Percentiles rank a stretch among this genome's conserved stretches.
These are phyloP conservation scores for Mormoops blainvillei DNA, from an alignment of 2,113 vertebrate genomes.

Conservation along the genomic window DNA sequence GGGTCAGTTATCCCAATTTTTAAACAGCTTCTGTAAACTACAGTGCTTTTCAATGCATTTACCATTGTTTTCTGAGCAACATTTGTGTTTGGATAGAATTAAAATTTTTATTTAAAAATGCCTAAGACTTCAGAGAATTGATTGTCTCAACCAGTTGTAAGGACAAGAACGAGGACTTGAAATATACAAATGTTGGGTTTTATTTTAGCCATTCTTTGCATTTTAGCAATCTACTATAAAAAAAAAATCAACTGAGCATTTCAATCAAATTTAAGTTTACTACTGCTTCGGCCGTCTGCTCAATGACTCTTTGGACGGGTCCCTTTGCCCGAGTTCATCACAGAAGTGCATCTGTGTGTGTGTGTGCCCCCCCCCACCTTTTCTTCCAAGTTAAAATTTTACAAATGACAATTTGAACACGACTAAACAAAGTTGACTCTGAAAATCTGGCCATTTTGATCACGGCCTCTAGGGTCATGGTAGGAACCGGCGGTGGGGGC, in stretches of 20 bases:
- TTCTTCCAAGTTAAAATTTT: neutral
- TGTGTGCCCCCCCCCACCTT: too few relatives aligned
- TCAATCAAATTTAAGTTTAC: conserved; percentile 2
- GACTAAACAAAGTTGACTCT: neutral
- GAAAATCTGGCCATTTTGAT: neutral
- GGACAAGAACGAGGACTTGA: neutral
- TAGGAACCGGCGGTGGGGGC: too few relatives aligned
- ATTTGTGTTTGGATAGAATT: neutral
- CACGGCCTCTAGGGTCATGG: too few relatives aligned
- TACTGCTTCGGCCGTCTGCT: neutral
- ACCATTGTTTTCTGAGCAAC: neutral
- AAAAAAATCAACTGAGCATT: neutral
- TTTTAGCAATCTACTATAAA: neutral
- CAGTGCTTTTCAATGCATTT: neutral
- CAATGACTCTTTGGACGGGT: neutral
- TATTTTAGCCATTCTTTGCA: neutral
- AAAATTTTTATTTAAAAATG: neutral
- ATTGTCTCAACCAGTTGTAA: neutral
- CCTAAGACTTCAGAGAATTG: neutral
- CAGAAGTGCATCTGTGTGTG: neutral
- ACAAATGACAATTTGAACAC: neutral
- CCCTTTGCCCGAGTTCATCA: neutral
- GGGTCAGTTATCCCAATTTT: neutral
- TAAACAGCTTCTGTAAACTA: neutral
- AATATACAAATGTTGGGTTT: neutral